Base-by-base conservation (phyloP, 2,797 vertebrate species). In the Nannoperca obscura region DNA sequence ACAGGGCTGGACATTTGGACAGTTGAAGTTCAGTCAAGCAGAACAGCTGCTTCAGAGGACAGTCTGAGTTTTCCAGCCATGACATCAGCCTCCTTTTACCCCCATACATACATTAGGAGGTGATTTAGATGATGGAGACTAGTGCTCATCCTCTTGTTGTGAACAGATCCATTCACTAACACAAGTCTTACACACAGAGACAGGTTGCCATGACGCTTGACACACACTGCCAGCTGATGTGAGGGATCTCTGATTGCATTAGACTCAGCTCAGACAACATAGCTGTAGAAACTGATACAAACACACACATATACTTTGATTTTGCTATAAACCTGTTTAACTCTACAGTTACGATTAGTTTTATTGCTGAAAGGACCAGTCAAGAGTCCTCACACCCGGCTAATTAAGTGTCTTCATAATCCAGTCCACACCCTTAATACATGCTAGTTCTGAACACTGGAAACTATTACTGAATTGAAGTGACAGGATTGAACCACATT, bases 141-240 rank as follows among this genome's bases (percentile, higher is more conserved):
- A 36, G 66, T 46, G 81, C 84, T 92, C 87, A 88, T 92, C 82
- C 75, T 74, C 77, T 12, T 68, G 15, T 82, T 72, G 86, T 68
- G 65, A 84, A 77, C 86, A 55, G 7, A 60, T 85, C 73, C 89
- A 91, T 89, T 93, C 88, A 92, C 84, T 53, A 81, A 76, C 58
- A 36, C 27, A 20, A 52, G 60, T 77, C 84, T 74, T 34, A 85
- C 85, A 82, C 89, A 89, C 76, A 81, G 65, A 87, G 57, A 90
- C 78, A 27, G 75, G 89, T 91, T 92, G 85, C 88, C 81, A 93
- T 90, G 86, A 83, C 76, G 5, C 81, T 83, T 27, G 27, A 78
- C 68, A 84, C 82, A 89, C 86, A 83, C 66, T 57, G 80, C 87
- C 81, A 86, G 86, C 85, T 90, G 88, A 90, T 90, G 65, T 22